These are phyloP conservation scores for Epinotia demarniana DNA, from an alignment of 2,888 invertebrate genomes.

Conservation along the genomic window DNA sequence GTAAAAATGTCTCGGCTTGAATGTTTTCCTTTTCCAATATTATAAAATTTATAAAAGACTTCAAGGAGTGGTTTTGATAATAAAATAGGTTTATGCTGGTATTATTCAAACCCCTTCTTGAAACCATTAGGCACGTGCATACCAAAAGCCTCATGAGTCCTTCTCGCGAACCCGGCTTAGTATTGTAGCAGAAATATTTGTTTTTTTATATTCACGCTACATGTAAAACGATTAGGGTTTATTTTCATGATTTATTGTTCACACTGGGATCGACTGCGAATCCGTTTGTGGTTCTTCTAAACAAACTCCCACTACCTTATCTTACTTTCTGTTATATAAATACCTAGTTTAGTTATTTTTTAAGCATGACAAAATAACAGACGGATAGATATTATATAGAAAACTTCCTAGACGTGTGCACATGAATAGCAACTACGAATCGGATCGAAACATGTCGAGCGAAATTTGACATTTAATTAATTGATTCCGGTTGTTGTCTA, in stretches of 20 bases:
- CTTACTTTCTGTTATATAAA: no score
- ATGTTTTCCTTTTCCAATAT: neutral
- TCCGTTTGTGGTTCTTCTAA: neutral
- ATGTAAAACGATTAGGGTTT: neutral
- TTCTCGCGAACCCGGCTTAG: neutral
- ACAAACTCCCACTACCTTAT: neutral
- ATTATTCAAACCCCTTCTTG: neutral
- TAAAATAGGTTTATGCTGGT: no score
- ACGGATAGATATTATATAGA: no score
- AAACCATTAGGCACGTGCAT: slow-evolving; percentile 1
- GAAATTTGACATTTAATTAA: no score
- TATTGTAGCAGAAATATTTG: neutral
- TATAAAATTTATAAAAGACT: no score
- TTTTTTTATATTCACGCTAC: neutral
- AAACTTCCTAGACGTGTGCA: no score
- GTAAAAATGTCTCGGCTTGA: neutral
- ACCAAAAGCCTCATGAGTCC: neutral
- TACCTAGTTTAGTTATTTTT: no score
- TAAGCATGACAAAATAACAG: no score
- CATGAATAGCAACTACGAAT: no score
- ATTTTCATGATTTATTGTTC: neutral
- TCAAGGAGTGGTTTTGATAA: no score
- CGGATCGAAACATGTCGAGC: no score
- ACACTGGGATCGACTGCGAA: neutral
- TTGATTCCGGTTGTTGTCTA: no score